Evolutionary conservation across 2,113 vertebrate species (phyloP).

Genomic region (Forbesichthys agassizii): DNA sequence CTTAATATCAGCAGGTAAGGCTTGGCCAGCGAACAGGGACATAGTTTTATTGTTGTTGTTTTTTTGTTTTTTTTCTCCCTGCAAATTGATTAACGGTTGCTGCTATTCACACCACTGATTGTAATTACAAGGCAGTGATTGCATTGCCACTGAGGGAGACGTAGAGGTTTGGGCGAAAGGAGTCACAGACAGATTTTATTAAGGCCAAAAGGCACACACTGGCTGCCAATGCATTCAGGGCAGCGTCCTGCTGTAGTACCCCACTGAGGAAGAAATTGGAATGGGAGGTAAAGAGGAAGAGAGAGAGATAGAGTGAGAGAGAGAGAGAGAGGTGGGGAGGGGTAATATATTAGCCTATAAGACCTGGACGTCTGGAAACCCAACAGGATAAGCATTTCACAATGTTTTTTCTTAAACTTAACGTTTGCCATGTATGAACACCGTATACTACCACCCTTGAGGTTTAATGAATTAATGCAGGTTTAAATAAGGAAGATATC

Average conservation of each 20-base stretch:
- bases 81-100: constrained; percentile 43
- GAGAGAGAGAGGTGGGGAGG: background rate
- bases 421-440: too few species aligned
- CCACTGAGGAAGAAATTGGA: background rate
- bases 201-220: background rate
- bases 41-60: constrained; percentile 8
- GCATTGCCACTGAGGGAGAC: constrained; percentile 19
- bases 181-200: constrained; percentile 1
- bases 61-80: background rate
- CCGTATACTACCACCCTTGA: too few species aligned
- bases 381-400: too few species aligned
- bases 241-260: constrained; percentile 9
- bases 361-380: too few species aligned
- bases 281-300: background rate
- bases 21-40: constrained; percentile 17
- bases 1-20: constrained; percentile 1
- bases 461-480: too few species aligned
- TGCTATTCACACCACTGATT: constrained; percentile 29
- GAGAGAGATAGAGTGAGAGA: background rate
- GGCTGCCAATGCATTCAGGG: background rate
- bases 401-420: too few species aligned
- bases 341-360: too few species aligned
- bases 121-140: constrained; percentile 43
- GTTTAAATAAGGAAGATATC: too few species aligned
- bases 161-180: constrained; percentile 1